Base-by-base conservation (phyloP, 2,888 invertebrate genomes). In the Parnassius mnemosyne region DNA sequence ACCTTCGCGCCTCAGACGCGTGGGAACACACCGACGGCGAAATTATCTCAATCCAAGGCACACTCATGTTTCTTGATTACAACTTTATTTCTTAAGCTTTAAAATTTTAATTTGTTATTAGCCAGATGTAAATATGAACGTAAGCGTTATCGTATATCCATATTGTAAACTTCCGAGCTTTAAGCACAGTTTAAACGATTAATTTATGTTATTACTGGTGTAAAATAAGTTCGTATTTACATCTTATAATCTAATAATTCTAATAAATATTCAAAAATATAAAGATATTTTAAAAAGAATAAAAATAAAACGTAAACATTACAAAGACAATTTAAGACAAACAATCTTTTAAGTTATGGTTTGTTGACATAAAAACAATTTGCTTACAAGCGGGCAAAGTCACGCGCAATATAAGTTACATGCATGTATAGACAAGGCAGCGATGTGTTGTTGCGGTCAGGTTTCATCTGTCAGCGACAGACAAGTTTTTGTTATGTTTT, bases 1-100 rank as follows among this genome's bases (percentile, higher is more conserved):
- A 70, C 75, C 76, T 75, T 76, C 74, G 71, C 65, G 69, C 65
- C 62, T 63, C 69, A 57, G 66, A 55, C 68, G 68, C 73, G 78
- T 78, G 78, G 76, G 77, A 78, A 77, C 71, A 65, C 63, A 65
- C 55, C 53, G 60, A 60, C 66, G 61, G 65, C 69, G 68, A 69
- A 73, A 74, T 73, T 73, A 73, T 73, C 68, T 67, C 69, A 66
- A 61, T 56, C 25, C 55, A 44, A 54, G 51, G 47, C 54, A 59
- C 57, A 54, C 47, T 47, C 34, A 10, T 10, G n/a, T 49, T 60
- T 16, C 41, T 53, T 10, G 10, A 47, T 44, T 51, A 50, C 49
- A 49, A 34, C n/a, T 42, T 13, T 42, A 50, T 54, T 10, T 20
- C 49, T 51, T 20, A 20, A 25, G 25, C 43, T 43, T 44, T 43